phyloP scores from a whole-genome alignment of 2,888 invertebrate genomes.

The Brenthis hecate region DNA sequence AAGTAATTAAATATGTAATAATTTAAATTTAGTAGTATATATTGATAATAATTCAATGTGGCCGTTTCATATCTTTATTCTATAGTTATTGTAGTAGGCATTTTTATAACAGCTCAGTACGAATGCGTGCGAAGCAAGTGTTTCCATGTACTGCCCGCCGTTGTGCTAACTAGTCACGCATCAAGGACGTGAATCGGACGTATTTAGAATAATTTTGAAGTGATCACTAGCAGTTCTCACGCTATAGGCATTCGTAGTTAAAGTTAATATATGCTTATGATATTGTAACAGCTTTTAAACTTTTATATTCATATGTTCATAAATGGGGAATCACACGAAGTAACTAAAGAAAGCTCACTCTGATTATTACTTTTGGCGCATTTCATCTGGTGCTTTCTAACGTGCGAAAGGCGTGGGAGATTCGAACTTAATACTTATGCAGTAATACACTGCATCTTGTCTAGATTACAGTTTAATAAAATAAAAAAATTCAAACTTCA shows the following conservation, averaged over 20 bases:
- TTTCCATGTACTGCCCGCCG: conserved; percentile 58
- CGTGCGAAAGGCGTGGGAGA: no score
- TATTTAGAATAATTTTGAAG: conserved; percentile 74
- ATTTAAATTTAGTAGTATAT: background rate
- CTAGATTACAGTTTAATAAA: no score
- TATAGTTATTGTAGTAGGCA: conserved; percentile 30
- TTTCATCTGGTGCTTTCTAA: no score
- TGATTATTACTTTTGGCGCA: background rate
- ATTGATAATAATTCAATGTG: background rate
- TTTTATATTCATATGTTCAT: background rate
- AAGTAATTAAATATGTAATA: no score
- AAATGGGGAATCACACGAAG: background rate
- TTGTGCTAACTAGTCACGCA: conserved; percentile 71
- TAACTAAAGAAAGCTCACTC: background rate
- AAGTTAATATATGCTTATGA: conserved; percentile 36
- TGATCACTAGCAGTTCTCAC: conserved; percentile 71
- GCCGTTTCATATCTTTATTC: conserved; percentile 30
- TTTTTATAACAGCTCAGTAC: conserved; percentile 46
- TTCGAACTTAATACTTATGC: no score
- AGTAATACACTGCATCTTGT: no score
- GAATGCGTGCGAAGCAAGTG: conserved; percentile 62
- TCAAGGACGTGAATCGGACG: conserved; percentile 76
- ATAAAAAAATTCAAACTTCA: no score
- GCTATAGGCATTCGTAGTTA: conserved; percentile 65
- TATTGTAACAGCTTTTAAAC: conserved; percentile 14